phyloP scores from a whole-genome alignment of 92 coral and sea anemone species.

The Porites divaricata region DNA sequence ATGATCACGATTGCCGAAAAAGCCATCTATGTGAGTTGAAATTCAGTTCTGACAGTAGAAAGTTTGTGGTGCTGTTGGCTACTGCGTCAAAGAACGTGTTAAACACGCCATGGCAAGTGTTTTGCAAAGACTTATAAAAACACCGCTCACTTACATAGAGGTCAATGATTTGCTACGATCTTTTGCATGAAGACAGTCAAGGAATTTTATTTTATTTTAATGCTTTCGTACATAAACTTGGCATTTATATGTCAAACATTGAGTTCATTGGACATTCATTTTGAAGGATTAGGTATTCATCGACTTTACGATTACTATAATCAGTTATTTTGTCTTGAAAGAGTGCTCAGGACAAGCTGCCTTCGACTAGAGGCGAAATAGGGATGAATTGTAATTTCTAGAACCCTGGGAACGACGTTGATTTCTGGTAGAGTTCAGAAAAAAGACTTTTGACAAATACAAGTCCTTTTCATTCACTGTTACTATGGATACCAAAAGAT shows the following conservation, averaged over 20 bases:
- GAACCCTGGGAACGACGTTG: too few species aligned
- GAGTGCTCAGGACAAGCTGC: not conserved
- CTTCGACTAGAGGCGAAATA: not conserved
- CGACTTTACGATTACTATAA: not conserved
- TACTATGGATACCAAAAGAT: conserved; percentile 13
- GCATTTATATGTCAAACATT: not conserved
- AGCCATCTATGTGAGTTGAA: too few species aligned
- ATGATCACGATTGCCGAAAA: too few species aligned
- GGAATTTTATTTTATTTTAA: conserved; percentile 1
- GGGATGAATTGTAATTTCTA: too few species aligned
- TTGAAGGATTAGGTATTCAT: conserved; percentile 5
- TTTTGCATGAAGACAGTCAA: conserved; percentile 17
- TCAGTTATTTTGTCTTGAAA: not conserved
- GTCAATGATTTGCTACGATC: not conserved
- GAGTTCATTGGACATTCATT: not conserved
- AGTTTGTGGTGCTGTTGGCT: not conserved
- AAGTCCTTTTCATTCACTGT: not conserved
- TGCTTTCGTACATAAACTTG: not conserved
- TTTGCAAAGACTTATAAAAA: not conserved
- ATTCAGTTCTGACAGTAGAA: not conserved
- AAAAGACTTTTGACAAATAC: not conserved
- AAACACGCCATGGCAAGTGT: not conserved
- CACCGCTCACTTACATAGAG: not conserved
- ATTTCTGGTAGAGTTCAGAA: not conserved
- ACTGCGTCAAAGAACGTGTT: not conserved